Conservation (phyloP, 2,113 vertebrate genomes). For the Emberiza fucata region DNA sequence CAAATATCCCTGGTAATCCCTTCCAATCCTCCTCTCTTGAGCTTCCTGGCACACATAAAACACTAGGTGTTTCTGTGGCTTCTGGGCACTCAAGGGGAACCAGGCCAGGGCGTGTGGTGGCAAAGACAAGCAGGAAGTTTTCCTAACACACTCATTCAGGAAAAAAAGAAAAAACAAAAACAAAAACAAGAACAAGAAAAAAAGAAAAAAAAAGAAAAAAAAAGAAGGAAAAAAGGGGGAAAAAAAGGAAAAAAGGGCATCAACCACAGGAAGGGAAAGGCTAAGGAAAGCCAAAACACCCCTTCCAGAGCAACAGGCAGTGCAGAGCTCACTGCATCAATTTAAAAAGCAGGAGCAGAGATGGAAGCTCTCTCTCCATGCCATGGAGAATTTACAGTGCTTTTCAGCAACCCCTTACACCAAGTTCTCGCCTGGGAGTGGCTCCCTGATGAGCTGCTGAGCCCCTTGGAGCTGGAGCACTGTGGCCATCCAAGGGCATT, state of each 20-base stretch:
- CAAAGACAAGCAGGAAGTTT: neutral
- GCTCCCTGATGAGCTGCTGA: accelerated
- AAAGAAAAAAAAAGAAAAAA: too few relatives aligned
- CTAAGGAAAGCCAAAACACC: neutral
- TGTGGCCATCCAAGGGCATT: neutral
- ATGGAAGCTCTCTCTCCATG: neutral
- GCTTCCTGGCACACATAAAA: neutral
- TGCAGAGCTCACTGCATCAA: neutral
- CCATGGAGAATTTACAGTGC: neutral
- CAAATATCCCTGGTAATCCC: neutral
- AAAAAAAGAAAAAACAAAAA: accelerated
- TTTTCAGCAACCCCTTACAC: neutral
- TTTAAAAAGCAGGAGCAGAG: neutral
- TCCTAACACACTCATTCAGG: neutral
- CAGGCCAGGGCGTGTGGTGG: neutral
- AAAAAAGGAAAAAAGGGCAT: neutral
- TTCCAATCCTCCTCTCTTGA: neutral
- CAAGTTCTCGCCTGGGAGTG: accelerated
- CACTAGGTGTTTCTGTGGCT: accelerated
- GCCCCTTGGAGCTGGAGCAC: accelerated
- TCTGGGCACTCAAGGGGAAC: neutral
- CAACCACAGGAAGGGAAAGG: neutral
- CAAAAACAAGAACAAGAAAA: accelerated
- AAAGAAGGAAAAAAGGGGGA: accelerated
- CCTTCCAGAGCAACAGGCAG: neutral